These are phyloP conservation scores for Prolemur simus DNA, from an alignment of 2,113 vertebrate species.

Conservation along the genomic window DNA sequence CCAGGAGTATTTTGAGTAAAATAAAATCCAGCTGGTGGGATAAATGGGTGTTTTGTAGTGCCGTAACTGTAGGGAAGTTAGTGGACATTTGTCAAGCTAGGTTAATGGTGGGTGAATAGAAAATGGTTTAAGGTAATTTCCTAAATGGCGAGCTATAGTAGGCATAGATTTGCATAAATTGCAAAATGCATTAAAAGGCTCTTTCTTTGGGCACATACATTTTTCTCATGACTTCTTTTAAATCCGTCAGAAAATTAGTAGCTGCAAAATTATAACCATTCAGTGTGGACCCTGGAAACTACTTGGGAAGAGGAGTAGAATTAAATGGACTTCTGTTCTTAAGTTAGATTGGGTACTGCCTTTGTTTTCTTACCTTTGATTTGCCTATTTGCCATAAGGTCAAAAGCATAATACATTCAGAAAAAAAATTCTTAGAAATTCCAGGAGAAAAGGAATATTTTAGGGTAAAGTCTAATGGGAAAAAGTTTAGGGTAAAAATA, in stretches of 20 bases:
- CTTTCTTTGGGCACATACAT: slow-evolving; percentile 45
- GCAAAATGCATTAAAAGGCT: slow-evolving; percentile 69
- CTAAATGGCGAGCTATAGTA: slow-evolving; percentile 71
- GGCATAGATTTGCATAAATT: slow-evolving; percentile 75
- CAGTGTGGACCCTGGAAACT: slow-evolving; percentile 58
- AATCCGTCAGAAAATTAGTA: slow-evolving; percentile 71
- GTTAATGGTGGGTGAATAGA: slow-evolving; percentile 73
- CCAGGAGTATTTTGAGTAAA: slow-evolving; percentile 53
- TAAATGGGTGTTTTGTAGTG: slow-evolving; percentile 65
- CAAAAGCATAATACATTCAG: slow-evolving; percentile 4
- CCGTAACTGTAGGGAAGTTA: slow-evolving; percentile 62
- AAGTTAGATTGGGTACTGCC: neutral
- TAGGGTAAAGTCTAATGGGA: neutral
- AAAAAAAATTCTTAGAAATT: neutral
- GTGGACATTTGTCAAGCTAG: slow-evolving; percentile 74
- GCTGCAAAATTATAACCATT: slow-evolving; percentile 74
- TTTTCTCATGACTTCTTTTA: slow-evolving; percentile 66
- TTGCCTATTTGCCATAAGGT: slow-evolving; percentile 55
- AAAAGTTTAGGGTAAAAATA: neutral
- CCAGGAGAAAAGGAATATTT: neutral
- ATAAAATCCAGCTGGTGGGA: slow-evolving; percentile 54
- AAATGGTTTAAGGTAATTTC: slow-evolving; percentile 79
- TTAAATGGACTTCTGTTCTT: slow-evolving; percentile 56
- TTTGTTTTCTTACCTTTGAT: slow-evolving; percentile 53
- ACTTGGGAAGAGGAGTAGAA: slow-evolving; percentile 43